Evolutionary conservation across 2,797 vertebrate species (phyloP).

Genomic region (Falco berigora): DNA sequence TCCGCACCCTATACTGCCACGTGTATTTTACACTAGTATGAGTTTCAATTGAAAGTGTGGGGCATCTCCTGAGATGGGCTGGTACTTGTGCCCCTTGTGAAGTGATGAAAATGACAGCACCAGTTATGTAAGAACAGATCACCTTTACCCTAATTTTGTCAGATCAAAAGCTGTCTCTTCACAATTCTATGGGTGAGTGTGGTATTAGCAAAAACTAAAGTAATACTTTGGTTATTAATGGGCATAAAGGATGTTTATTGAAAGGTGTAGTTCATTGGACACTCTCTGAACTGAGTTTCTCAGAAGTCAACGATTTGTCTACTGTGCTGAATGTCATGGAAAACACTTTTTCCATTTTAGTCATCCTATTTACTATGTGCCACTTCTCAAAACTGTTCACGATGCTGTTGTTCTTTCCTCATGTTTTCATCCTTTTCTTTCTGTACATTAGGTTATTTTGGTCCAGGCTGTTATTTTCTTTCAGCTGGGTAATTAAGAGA

Average conservation of each 20-base stretch:
- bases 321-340: neutral
- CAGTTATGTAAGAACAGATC: neutral
- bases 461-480: constrained; percentile 31
- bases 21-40: neutral
- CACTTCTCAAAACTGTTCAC: constrained; percentile 19
- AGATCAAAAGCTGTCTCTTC: neutral
- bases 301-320: constrained; percentile 22
- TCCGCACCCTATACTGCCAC: neutral
- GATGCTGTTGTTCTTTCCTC: neutral
- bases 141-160: constrained; percentile 18
- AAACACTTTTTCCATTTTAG: constrained; percentile 33
- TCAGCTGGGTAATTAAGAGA: constrained; percentile 41
- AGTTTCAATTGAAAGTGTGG: neutral
- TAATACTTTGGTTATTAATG: constrained; percentile 23
- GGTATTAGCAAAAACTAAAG: neutral
- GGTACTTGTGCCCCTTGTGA: neutral
- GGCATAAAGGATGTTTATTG: neutral
- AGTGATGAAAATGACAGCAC: neutral
- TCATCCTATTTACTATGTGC: constrained; percentile 17
- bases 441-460: constrained; percentile 44
- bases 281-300: constrained; percentile 17
- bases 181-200: neutral
- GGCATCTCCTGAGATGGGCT: neutral
- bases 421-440: constrained; percentile 30
- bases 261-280: neutral